These are phyloP conservation scores for Neoascia interrupta DNA, from an alignment of 2,888 invertebrate genomes.

Conservation along the genomic window DNA sequence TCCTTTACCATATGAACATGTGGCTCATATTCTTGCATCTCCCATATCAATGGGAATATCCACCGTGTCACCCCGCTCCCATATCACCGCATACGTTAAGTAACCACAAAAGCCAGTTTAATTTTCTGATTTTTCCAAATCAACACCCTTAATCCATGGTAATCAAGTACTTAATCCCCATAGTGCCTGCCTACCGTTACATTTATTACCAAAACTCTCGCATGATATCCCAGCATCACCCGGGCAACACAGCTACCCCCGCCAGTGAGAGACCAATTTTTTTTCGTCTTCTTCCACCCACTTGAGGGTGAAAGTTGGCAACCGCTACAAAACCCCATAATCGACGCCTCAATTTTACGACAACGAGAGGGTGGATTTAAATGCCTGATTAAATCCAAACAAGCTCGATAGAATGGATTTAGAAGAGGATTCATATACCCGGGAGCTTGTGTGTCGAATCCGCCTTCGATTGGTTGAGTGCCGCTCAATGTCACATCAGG, in stretches of 20 bases:
- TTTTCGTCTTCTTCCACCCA: not conserved
- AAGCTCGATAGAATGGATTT: slow-evolving; percentile 54
- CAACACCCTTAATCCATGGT: slow-evolving; percentile 71
- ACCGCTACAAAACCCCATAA: slow-evolving; percentile 53
- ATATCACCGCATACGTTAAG: not conserved
- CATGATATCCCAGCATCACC: slow-evolving; percentile 37
- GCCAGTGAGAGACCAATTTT: not conserved
- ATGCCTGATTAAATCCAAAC: slow-evolving; percentile 67
- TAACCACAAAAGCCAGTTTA: slow-evolving; percentile 43
- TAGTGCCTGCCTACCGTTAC: slow-evolving; percentile 66
- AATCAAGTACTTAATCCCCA: slow-evolving; percentile 72
- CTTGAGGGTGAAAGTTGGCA: slow-evolving; percentile 54
- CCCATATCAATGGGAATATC: no score
- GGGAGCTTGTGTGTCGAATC: slow-evolving; percentile 1
- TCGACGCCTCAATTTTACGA: slow-evolving; percentile 61
- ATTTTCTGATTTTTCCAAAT: slow-evolving; percentile 71
- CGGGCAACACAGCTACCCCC: slow-evolving; percentile 31
- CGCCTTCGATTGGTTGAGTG: slow-evolving; percentile 67
- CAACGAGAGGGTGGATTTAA: slow-evolving; percentile 53
- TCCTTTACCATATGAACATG: no score
- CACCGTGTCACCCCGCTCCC: not conserved
- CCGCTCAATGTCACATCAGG: slow-evolving; percentile 57
- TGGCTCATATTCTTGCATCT: no score
- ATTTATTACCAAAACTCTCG: slow-evolving; percentile 41
- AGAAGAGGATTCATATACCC: slow-evolving; percentile 34